These are phyloP conservation scores for Atherix ibis DNA, from an alignment of 2,888 invertebrate genomes.

Conservation along the genomic window DNA sequence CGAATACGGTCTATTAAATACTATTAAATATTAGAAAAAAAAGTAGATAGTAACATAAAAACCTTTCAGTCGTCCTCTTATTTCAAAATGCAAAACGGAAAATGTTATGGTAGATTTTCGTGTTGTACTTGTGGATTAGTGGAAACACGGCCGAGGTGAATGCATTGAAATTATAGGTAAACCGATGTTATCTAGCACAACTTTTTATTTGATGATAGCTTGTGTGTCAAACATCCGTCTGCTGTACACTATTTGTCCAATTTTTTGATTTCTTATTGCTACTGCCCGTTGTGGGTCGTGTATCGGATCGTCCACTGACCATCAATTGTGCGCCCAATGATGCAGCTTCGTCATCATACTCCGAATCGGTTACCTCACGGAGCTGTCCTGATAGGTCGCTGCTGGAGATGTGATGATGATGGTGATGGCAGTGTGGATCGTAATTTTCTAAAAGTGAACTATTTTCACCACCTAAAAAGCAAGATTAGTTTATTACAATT, in stretches of 20 bases:
- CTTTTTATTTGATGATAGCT: too few relatives aligned
- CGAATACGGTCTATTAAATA: too few relatives aligned
- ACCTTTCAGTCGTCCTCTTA: too few relatives aligned
- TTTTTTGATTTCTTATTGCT: constrained; percentile 13
- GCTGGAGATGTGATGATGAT: constrained; percentile 45
- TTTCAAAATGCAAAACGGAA: too few relatives aligned
- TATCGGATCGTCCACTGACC: too few relatives aligned
- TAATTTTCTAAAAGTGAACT: constrained; percentile 29
- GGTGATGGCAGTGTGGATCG: constrained; percentile 18
- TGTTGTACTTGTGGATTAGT: too few relatives aligned
- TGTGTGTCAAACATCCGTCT: constrained; percentile 17
- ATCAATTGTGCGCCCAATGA: constrained; percentile 1
- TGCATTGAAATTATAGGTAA: background rate
- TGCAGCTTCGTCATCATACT: constrained; percentile 39
- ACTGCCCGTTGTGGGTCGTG: too few relatives aligned
- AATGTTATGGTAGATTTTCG: too few relatives aligned
- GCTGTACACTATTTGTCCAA: constrained; percentile 17
- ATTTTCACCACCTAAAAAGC: constrained; percentile 6
- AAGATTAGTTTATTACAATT: too few relatives aligned
- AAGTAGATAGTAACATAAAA: too few relatives aligned
- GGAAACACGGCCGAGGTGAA: too few relatives aligned
- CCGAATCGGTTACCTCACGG: constrained; percentile 86
- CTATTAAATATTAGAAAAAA: too few relatives aligned
- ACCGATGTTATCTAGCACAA: constrained; percentile 6
- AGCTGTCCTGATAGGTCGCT: constrained; percentile 77